phyloP scores from a whole-genome alignment of 1,140 invertebrate genomes.

The Eupeodes corollae region DNA sequence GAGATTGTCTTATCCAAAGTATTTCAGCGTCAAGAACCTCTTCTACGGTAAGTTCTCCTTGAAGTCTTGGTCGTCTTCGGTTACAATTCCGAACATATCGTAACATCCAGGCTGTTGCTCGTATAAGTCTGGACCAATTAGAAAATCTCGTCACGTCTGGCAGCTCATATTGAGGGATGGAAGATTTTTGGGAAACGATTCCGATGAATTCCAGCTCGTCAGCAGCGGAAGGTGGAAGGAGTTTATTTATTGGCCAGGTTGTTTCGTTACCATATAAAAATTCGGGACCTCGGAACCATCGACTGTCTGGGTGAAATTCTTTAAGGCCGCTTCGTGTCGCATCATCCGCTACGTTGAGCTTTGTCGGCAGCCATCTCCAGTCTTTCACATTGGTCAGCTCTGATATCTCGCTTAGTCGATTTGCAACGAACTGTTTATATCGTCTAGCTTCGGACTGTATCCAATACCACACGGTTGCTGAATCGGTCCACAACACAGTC shows the following conservation, averaged over 20 bases:
- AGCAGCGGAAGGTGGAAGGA: background rate
- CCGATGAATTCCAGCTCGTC: background rate
- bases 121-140: background rate
- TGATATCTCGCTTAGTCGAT: slow-evolving; percentile 14
- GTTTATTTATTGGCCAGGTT: background rate
- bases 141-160: too few species aligned
- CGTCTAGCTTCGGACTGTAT: background rate
- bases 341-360: slow-evolving; percentile 23
- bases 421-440: slow-evolving; percentile 13
- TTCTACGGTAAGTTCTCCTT: background rate
- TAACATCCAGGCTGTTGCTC: background rate
- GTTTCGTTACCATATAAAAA: background rate
- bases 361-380: slow-evolving; percentile 15
- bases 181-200: background rate
- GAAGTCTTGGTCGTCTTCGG: background rate
- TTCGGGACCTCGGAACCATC: background rate
- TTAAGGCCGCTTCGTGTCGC: background rate
- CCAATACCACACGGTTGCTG: background rate
- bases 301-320: too few species aligned
- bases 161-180: background rate
- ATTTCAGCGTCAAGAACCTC: background rate
- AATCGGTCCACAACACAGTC: background rate
- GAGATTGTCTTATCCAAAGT: too few species aligned
- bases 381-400: slow-evolving; percentile 15
- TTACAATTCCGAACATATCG: background rate